phyloP scores from a whole-genome alignment of 2,888 invertebrate genomes.

The Eupeodes luniger region DNA sequence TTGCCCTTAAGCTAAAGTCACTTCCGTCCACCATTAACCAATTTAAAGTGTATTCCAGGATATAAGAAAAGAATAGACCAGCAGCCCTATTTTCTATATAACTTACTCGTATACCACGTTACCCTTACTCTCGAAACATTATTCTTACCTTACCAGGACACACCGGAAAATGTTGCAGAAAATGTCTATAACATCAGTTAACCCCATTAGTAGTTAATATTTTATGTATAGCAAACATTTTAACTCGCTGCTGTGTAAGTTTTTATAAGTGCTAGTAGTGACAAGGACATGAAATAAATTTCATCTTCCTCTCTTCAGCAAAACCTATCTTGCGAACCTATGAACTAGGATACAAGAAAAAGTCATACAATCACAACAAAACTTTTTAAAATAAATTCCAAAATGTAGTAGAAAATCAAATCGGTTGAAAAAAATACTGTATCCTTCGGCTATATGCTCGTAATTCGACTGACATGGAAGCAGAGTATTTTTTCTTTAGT shows the following conservation, averaged over 20 bases:
- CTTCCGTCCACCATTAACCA: conserved; percentile 74
- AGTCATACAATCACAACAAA: conserved; percentile 39
- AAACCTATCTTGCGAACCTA: neutral
- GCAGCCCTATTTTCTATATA: conserved; percentile 15
- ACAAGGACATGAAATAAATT: conserved; percentile 66
- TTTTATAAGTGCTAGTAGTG: conserved; percentile 50
- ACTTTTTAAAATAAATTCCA: conserved; percentile 65
- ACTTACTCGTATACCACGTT: too few species aligned
- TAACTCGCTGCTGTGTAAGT: conserved; percentile 31
- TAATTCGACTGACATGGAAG: neutral
- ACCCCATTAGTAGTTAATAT: conserved; percentile 74
- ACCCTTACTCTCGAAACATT: too few species aligned
- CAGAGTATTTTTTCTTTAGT: conserved; percentile 38
- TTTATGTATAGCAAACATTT: conserved; percentile 68
- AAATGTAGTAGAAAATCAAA: conserved; percentile 62
- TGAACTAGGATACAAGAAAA: conserved; percentile 23
- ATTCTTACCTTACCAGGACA: neutral
- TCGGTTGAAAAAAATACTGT: conserved; percentile 34
- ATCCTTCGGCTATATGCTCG: conserved; percentile 4
- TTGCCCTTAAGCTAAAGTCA: conserved; percentile 60
- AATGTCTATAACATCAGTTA: conserved; percentile 71
- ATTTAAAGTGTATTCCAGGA: conserved; percentile 57
- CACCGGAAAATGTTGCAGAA: conserved; percentile 62
- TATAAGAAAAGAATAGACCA: neutral
- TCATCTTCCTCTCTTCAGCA: neutral